Evolutionary conservation across 2,113 vertebrate genomes (phyloP).

Genomic region (Xiphophorus couchianus): DNA sequence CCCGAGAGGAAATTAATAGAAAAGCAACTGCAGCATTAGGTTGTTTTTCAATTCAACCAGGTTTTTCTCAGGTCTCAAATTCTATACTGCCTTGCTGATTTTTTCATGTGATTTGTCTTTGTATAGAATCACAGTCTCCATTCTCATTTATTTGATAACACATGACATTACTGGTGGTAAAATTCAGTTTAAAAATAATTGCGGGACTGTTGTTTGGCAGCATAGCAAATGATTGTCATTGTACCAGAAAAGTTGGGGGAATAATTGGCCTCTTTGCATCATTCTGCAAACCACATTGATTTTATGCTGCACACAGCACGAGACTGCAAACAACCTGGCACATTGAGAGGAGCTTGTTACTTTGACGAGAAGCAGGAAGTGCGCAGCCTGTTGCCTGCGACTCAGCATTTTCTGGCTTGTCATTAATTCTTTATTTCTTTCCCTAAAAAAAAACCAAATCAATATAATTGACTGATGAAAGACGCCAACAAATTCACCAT

Average conservation of each 20-base stretch:
- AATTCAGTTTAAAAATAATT: neutral
- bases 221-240: neutral
- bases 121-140: neutral
- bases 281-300: conserved; percentile 4
- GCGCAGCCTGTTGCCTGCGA: neutral
- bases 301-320: conserved; percentile 5
- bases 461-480: neutral
- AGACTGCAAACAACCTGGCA: neutral
- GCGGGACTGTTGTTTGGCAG: neutral
- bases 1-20: no score
- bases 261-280: conserved; percentile 4
- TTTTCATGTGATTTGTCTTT: neutral
- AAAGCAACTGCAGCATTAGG: neutral
- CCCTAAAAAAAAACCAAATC: neutral
- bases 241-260: neutral
- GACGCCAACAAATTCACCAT: neutral
- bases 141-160: neutral
- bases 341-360: neutral
- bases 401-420: neutral
- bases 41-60: neutral
- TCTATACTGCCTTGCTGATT: neutral
- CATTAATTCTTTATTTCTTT: neutral
- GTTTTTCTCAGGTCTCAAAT: neutral
- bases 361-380: neutral
- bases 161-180: neutral